phyloP scores from a whole-genome alignment of 23 tunicate species.

The Trididemnum clinides region DNA sequence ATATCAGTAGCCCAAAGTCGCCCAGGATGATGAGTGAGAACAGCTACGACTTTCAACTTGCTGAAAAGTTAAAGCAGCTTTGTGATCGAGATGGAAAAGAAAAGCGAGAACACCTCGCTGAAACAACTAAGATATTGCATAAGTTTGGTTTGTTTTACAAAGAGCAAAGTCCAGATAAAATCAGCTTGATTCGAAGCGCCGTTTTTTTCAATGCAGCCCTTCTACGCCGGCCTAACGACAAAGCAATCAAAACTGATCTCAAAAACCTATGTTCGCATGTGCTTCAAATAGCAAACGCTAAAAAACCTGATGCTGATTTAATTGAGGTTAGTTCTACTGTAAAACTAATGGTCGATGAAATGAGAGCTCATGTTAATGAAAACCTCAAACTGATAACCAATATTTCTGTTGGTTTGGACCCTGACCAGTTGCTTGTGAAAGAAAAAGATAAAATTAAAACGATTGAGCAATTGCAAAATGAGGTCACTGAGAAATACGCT shows the following conservation, averaged over 20 bases:
- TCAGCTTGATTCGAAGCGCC: not conserved
- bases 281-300: not conserved
- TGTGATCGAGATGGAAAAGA: not conserved
- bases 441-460: not conserved
- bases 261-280: not conserved
- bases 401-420: not conserved
- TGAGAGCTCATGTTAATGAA: not conserved
- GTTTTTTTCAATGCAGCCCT: constrained; percentile 3
- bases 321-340: not conserved
- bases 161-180: not conserved
- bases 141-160: not conserved
- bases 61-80: not conserved
- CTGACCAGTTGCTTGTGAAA: not conserved
- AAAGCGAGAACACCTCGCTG: not conserved
- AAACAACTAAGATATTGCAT: constrained; percentile 2
- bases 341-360: not conserved
- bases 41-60: not conserved
- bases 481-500: not conserved
- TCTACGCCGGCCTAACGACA: not conserved
- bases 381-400: not conserved
- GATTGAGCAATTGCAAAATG: not conserved
- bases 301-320: not conserved
- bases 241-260: not conserved
- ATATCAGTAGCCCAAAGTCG: too few relatives aligned
- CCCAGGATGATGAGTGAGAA: not conserved